These are phyloP conservation scores for Ptychoptera albimana DNA, from an alignment of 2,888 invertebrate genomes.

Conservation along the genomic window DNA sequence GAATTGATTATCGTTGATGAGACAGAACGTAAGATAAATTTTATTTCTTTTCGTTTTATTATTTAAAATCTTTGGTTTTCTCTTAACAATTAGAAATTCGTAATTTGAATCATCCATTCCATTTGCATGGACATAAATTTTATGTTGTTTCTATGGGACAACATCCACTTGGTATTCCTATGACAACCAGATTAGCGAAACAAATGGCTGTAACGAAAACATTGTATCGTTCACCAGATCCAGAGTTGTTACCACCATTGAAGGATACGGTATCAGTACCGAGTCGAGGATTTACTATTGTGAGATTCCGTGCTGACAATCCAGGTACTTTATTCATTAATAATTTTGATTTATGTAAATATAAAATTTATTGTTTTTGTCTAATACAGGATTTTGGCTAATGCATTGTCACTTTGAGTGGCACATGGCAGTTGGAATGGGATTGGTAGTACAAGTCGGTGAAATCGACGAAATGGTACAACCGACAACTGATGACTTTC, in stretches of 20 bases:
- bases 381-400: conserved; percentile 18
- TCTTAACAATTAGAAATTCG: conserved; percentile 14
- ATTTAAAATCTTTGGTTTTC: conserved; percentile 5
- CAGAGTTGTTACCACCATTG: conserved; percentile 16
- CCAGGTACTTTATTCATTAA: conserved; percentile 14
- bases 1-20: conserved; percentile 24
- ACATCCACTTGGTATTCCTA: conserved; percentile 12
- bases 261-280: conserved; percentile 24
- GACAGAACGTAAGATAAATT: conserved; percentile 15
- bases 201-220: not conserved
- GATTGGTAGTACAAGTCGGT: conserved; percentile 26
- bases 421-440: conserved; percentile 21
- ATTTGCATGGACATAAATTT: conserved; percentile 25
- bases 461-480: conserved; percentile 44
- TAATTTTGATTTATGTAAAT: not conserved
- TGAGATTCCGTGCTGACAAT: conserved; percentile 20
- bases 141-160: conserved; percentile 21
- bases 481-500: conserved; percentile 50
- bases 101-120: conserved; percentile 25
- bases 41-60: not conserved
- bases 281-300: conserved; percentile 20
- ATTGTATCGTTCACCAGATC: conserved; percentile 1
- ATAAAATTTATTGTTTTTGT: not conserved
- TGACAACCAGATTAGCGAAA: conserved; percentile 16
- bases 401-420: conserved; percentile 22